These are phyloP conservation scores for Cinclus cinclus DNA, from an alignment of 2,113 vertebrate species.

Conservation along the genomic window DNA sequence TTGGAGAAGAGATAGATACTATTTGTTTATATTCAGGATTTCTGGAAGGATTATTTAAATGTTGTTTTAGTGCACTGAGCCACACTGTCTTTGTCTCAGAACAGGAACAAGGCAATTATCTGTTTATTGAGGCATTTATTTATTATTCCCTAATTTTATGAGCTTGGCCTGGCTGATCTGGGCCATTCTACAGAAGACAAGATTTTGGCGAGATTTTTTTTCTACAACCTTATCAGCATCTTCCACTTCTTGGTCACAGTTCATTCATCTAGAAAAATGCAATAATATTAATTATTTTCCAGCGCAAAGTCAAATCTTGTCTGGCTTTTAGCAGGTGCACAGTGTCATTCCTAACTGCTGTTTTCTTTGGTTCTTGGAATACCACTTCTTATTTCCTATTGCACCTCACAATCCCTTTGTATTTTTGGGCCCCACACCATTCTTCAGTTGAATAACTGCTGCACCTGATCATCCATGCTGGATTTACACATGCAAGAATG, in stretches of 20 bases:
- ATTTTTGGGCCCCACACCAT: not conserved
- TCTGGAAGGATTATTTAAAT: slow-evolving; percentile 9
- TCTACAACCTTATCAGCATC: not conserved
- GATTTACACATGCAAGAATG: not conserved
- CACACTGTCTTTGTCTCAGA: too few species aligned
- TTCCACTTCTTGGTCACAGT: not conserved
- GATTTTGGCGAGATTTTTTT: not conserved
- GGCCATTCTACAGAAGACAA: not conserved
- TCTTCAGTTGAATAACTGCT: not conserved
- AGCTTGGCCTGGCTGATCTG: not conserved
- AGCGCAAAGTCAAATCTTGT: not conserved
- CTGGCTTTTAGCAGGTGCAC: not conserved
- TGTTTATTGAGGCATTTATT: not conserved
- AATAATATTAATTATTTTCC: not conserved
- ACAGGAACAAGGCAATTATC: not conserved
- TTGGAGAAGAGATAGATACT: slow-evolving; percentile 2
- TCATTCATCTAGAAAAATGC: not conserved
- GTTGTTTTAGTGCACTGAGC: not conserved
- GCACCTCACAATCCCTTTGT: not conserved
- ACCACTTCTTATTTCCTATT: not conserved
- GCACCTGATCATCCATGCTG: fast-evolving
- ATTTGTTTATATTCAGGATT: slow-evolving; percentile 1
- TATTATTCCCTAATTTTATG: not conserved
- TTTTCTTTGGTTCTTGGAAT: not conserved
- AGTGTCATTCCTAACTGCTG: not conserved